phyloP scores from a whole-genome alignment of 1,140 invertebrate genomes.

The Lethrus apterus region DNA sequence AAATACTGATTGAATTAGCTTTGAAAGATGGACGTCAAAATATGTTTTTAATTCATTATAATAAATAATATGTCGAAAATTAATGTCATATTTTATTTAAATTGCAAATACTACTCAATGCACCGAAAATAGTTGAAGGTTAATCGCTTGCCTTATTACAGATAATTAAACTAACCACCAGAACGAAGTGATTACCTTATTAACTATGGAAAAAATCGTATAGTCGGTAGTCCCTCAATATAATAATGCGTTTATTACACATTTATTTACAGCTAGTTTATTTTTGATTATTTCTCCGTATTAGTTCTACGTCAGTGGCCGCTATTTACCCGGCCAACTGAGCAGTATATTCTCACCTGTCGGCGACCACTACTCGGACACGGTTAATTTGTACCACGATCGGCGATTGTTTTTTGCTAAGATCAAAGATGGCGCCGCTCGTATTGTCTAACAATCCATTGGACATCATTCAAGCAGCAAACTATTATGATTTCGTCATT shows the following conservation, averaged over 20 bases:
- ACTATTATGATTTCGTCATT: slow-evolving; percentile 6
- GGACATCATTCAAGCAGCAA: slow-evolving; percentile 27
- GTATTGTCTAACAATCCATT: slow-evolving; percentile 27
- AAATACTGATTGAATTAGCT: no score
- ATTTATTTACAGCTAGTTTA: slow-evolving; percentile 15
- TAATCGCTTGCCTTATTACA: no score
- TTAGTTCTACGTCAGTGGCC: slow-evolving; percentile 22
- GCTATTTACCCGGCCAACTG: slow-evolving; percentile 24
- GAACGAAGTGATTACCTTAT: slow-evolving; percentile 9
- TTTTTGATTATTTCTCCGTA: slow-evolving; percentile 20
- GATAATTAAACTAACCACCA: no score
- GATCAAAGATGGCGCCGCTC: slow-evolving; percentile 29
- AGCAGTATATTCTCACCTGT: slow-evolving; percentile 30
- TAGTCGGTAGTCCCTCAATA: background rate
- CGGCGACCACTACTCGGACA: slow-evolving; percentile 28
- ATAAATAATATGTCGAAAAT: no score
- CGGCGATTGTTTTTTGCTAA: slow-evolving; percentile 25
- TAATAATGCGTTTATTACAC: slow-evolving; percentile 10
- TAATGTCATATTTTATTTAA: no score
- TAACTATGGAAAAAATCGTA: slow-evolving; percentile 1
- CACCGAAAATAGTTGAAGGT: no score
- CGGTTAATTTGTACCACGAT: slow-evolving; percentile 29
- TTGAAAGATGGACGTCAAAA: no score
- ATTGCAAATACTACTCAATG: no score
- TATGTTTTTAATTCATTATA: no score